Conservation (phyloP, 2,113 vertebrate species). For the Oenanthe melanoleuca region DNA sequence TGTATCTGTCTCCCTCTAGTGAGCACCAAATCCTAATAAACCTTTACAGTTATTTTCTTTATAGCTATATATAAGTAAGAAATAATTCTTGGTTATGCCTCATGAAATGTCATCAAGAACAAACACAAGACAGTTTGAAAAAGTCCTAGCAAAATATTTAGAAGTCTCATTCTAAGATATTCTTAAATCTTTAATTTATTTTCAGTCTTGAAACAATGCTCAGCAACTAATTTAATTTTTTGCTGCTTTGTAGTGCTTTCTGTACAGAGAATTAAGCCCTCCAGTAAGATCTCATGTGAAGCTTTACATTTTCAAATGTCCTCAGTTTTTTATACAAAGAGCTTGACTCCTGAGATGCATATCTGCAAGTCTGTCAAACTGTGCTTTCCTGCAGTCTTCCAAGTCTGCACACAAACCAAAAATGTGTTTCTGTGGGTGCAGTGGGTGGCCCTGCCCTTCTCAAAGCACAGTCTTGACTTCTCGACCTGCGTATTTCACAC, state of each 20-base stretch:
- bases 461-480: neutral
- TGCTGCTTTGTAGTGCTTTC: neutral
- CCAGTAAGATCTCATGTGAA: neutral
- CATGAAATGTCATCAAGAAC: neutral
- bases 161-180: neutral
- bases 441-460: neutral
- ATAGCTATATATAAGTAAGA: neutral
- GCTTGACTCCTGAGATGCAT: neutral
- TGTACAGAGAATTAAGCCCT: neutral
- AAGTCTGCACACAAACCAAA: neutral
- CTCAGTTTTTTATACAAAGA: neutral
- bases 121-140: neutral
- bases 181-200: neutral
- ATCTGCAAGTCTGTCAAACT: neutral
- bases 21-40: slow-evolving; percentile 52
- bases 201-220: neutral
- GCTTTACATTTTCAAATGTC: neutral
- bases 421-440: neutral
- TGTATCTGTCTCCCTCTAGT: slow-evolving; percentile 85
- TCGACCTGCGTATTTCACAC: neutral
- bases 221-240: neutral
- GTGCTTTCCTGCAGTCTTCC: neutral
- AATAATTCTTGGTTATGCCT: neutral
- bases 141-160: neutral
- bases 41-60: neutral